A percentile compares a stretch with the other conserved stretches of the same genome.
phyloP scores from a whole-genome alignment of 2,888 invertebrate genomes.

The Rhynchonema sp. region DNA sequence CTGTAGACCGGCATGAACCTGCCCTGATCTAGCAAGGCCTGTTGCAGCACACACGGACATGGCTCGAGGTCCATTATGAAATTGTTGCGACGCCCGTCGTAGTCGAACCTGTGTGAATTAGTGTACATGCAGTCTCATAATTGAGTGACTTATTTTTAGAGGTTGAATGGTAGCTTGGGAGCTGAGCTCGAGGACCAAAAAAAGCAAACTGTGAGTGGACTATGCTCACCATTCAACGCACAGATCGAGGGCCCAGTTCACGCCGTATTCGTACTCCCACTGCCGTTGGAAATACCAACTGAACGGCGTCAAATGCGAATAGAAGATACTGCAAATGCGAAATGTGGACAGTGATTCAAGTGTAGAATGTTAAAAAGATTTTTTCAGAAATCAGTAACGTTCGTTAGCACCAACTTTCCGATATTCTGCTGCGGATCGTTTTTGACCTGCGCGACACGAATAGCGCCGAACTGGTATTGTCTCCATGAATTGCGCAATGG shows the following conservation, averaged over 20 bases:
- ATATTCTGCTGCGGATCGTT: neutral
- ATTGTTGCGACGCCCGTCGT: conserved; percentile 15
- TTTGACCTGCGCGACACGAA: neutral
- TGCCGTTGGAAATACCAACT: conserved; percentile 78
- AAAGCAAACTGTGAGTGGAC: neutral
- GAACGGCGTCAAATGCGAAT: conserved; percentile 74
- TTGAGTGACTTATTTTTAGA: no score
- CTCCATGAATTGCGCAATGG: neutral
- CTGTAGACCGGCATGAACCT: conserved; percentile 68
- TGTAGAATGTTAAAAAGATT: conserved; percentile 1
- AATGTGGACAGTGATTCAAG: no score
- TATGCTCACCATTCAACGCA: conserved; percentile 75
- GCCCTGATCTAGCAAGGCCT: conserved; percentile 71
- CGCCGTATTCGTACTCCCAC: conserved; percentile 59
- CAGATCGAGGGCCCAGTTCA: conserved; percentile 55
- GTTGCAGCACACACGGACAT: conserved; percentile 73
- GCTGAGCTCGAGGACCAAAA: no score
- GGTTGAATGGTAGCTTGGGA: no score
- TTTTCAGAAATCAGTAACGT: no score
- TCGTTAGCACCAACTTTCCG: neutral
- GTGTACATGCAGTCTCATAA: no score
- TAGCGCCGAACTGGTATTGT: neutral
- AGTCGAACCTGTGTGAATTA: conserved; percentile 36
- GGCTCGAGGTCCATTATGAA: conserved; percentile 18
- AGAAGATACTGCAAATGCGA: conserved; percentile 35